Percentiles rank a stretch among this genome's conserved stretches.
Evolutionary conservation across 2,888 invertebrate genomes (phyloP).

Genomic region (Dicranocentrus wangi): DNA sequence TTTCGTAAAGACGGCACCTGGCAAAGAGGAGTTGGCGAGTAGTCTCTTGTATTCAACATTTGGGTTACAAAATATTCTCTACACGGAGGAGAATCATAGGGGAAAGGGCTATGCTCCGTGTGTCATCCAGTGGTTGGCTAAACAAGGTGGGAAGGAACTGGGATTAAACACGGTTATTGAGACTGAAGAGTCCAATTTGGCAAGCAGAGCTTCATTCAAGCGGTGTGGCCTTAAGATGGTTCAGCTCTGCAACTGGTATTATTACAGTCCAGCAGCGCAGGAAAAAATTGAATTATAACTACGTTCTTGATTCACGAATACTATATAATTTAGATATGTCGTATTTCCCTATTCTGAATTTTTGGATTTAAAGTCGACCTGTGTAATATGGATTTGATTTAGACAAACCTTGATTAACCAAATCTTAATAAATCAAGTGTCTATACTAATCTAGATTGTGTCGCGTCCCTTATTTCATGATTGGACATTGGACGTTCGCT

Average conservation of each 20-base stretch:
- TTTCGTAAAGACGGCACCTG: not conserved
- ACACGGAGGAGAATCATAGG: conserved; percentile 3
- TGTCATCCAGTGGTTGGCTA: conserved; percentile 6
- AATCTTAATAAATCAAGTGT: no score
- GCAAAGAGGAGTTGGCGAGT: conserved; percentile 3
- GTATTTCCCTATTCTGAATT: no score
- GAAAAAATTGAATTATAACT: no score
- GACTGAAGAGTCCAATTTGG: not conserved
- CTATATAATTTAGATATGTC: no score
- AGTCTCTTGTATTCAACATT: not conserved
- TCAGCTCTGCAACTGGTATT: not conserved
- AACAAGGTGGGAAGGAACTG: not conserved
- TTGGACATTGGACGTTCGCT: no score
- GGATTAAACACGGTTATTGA: not conserved
- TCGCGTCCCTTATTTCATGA: no score
- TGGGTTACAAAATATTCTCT: conserved; percentile 1
- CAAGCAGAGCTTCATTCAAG: not conserved
- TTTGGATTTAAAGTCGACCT: no score
- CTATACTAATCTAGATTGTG: no score
- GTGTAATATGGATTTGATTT: no score
- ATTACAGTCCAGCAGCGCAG: no score
- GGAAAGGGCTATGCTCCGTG: not conserved
- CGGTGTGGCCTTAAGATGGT: not conserved
- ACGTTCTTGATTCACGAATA: no score
- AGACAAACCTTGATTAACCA: no score